phyloP scores from a whole-genome alignment of 2,888 invertebrate genomes.

The Dasysyrphus albostriatus region DNA sequence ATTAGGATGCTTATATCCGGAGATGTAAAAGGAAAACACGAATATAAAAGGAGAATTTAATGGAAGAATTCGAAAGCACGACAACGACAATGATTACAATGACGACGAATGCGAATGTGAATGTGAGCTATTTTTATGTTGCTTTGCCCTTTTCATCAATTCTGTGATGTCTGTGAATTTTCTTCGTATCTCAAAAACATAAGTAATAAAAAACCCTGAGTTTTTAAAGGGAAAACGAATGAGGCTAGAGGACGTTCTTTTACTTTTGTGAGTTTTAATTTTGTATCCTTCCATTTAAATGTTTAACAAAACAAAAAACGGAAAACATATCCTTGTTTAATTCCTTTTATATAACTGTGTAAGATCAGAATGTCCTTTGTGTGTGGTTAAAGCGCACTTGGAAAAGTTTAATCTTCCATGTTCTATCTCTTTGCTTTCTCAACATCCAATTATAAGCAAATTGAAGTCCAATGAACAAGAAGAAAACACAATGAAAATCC shows the following conservation, averaged over 20 bases:
- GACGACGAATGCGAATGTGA: conserved; percentile 38
- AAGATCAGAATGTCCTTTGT: conserved; percentile 18
- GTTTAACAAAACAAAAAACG: background rate
- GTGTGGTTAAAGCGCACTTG: conserved; percentile 36
- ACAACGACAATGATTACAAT: conserved; percentile 9
- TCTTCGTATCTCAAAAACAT: conserved; percentile 28
- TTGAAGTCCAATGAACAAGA: conserved; percentile 55
- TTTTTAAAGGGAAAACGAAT: conserved; percentile 17
- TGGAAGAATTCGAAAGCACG: conserved; percentile 53
- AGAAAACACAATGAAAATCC: conserved; percentile 48
- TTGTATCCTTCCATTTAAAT: conserved; percentile 18
- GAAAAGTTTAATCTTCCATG: conserved; percentile 38
- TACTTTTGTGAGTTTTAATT: conserved; percentile 13
- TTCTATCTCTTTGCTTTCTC: background rate
- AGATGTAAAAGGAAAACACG: conserved; percentile 60
- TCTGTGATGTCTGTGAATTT: conserved; percentile 18
- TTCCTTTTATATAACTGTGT: conserved; percentile 7
- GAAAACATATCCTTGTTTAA: conserved; percentile 24
- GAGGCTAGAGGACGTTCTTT: background rate
- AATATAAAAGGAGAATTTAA: conserved; percentile 64
- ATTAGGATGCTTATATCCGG: conserved; percentile 69
- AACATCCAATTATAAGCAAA: conserved; percentile 52
- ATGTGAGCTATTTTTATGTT: conserved; percentile 15
- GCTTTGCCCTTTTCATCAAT: conserved; percentile 38
- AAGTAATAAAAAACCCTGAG: conserved; percentile 21